phyloP scores from a whole-genome alignment of 2,113 vertebrate species.

The Oxyruncus cristatus region DNA sequence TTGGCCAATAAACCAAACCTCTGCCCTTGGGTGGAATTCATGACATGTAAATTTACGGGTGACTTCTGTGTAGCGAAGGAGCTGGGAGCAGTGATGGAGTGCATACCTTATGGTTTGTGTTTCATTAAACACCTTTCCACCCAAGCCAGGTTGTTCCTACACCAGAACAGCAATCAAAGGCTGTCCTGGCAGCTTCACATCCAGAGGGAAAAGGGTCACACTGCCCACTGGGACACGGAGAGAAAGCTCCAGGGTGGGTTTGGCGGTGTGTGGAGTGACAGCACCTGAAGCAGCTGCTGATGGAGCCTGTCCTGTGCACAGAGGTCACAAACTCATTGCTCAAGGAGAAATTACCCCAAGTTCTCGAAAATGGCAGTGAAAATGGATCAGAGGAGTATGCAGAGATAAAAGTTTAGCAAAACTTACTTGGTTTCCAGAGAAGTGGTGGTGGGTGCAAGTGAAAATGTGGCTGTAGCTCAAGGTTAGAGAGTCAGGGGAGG shows the following conservation, averaged over 20 bases:
- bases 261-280: neutral
- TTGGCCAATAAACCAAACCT: neutral
- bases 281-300: neutral
- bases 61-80: neutral
- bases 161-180: neutral
- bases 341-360: neutral
- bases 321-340: neutral
- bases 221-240: neutral
- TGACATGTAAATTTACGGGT: neutral
- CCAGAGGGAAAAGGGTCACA: neutral
- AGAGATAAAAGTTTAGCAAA: neutral
- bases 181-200: neutral
- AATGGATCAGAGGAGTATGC: neutral
- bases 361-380: neutral
- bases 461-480: neutral
- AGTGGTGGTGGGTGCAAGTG: neutral
- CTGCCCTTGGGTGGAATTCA: neutral
- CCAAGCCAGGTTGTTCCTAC: neutral
- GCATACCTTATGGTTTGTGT: neutral
- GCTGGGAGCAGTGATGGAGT: neutral
- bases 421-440: neutral
- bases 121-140: slow-evolving; percentile 21
- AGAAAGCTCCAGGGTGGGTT: neutral
- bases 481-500: neutral
- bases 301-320: neutral